Evolutionary conservation across 2,888 invertebrate genomes (phyloP).

Genomic region (Xestobium rufovillosum): DNA sequence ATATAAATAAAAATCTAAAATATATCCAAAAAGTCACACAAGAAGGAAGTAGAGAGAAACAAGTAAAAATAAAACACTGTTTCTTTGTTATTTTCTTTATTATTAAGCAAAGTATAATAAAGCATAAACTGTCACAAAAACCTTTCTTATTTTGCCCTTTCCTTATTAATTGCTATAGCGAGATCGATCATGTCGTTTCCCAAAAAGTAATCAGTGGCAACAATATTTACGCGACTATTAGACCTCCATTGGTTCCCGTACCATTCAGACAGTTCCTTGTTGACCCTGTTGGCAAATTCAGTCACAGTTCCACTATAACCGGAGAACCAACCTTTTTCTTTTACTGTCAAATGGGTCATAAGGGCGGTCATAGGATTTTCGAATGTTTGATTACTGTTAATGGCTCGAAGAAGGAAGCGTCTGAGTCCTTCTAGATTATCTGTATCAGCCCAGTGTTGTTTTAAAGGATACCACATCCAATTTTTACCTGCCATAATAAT

Average conservation of each 20-base stretch:
- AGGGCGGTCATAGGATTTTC: slow-evolving; percentile 45
- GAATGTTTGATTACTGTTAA: slow-evolving; percentile 35
- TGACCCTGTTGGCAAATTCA: slow-evolving; percentile 56
- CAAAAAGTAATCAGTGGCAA: slow-evolving; percentile 60
- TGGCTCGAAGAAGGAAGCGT: too few species aligned
- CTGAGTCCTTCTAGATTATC: slow-evolving; percentile 16
- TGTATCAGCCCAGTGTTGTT: slow-evolving; percentile 27
- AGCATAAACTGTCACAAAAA: too few species aligned
- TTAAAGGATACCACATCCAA: slow-evolving; percentile 20
- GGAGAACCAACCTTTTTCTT: slow-evolving; percentile 51
- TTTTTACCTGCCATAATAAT: slow-evolving; percentile 14
- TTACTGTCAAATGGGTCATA: slow-evolving; percentile 61
- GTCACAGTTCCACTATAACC: too few species aligned
- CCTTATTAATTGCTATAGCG: slow-evolving; percentile 42
- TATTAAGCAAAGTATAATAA: too few species aligned
- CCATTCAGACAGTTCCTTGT: slow-evolving; percentile 56
- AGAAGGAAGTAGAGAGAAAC: too few species aligned
- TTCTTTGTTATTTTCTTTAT: too few species aligned
- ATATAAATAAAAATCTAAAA: too few species aligned
- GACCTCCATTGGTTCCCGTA: slow-evolving; percentile 54
- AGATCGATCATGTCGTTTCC: slow-evolving; percentile 57
- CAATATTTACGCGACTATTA: slow-evolving; percentile 51
- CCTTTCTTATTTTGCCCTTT: too few species aligned
- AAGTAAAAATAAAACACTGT: too few species aligned
- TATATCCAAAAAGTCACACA: too few species aligned